Base-by-base conservation (phyloP, 2,113 vertebrate species). In the Thamnaconus septentrionalis region DNA sequence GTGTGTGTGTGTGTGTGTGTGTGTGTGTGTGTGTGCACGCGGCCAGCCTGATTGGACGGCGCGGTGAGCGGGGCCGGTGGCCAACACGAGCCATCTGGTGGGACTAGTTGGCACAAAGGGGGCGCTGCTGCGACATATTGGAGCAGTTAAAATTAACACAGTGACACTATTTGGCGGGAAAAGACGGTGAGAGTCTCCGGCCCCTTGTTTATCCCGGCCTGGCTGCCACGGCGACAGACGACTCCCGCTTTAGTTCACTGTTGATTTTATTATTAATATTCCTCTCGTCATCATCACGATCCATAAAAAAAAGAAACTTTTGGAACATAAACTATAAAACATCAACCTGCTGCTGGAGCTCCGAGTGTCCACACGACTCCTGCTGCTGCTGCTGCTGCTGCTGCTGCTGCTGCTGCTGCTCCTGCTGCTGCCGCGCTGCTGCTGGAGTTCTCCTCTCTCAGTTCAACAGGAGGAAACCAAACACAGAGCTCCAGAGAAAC, bases 91-190 rank as follows among this genome's bases (percentile, higher is more conserved):
- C 92, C 92, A 93, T 93, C 92, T 93, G 92, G 89, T 92, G 84
- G 75, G 69, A 85, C 86, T 85, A 91, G 82, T 86, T 91, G 91
- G 91, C 91, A 88, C 86, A 11, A 58, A 47, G 53, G 67, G 56
- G 71, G 64, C 83, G 84, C 87, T 79, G 68, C 81, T 80, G 71
- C 66, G 61, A 89, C 91, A 93, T 92, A 91, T 90, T 92, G 90
- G 83, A 86, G 89, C 84, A 89, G 90, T 90, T 93, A 91, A 92
- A 91, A 92, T 93, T 90, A 93, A 92, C 90, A 89, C 86, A 75
- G 83, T 89, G 89, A 91, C 90, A 91, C 91, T 71, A 80, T 89
- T 90, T 90, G 89, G 90, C 89, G 87, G 73, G 66, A 86, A 83
- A 66, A 73, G 74, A 81, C 82, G 5, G 31, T 4, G 8, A 6